These are phyloP conservation scores for Sanderia malayensis DNA, from an alignment of 30 jellyfish, hydroid and myxozoan species.

Conservation along the genomic window DNA sequence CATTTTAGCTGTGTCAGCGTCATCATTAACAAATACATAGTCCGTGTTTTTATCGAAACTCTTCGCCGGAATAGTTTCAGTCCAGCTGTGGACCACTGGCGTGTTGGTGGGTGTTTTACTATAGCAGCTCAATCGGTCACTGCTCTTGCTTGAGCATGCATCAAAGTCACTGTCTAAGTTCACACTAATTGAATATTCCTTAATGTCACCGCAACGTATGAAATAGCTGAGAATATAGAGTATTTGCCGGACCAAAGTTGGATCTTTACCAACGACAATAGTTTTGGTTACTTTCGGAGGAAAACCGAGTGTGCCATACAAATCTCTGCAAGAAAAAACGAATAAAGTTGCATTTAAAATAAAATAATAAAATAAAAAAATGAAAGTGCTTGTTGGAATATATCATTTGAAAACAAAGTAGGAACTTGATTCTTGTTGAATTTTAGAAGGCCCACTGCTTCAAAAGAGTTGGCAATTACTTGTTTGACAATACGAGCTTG, in stretches of 20 bases:
- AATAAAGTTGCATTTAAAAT: no score
- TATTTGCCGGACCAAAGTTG: conserved; percentile 67
- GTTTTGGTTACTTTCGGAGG: conserved; percentile 83
- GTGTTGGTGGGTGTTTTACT: conserved; percentile 71
- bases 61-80: neutral
- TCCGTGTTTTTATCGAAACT: neutral
- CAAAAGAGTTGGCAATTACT: no score
- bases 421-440: no score
- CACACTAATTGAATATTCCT: conserved; percentile 53
- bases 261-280: conserved; percentile 81
- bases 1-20: neutral
- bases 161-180: conserved; percentile 30
- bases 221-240: conserved; percentile 74
- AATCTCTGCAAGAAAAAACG: conserved; percentile 58
- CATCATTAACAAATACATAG: neutral
- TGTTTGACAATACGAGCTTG: no score
- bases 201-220: conserved; percentile 84
- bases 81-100: conserved; percentile 40
- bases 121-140: conserved; percentile 39
- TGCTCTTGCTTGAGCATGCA: conserved; percentile 11
- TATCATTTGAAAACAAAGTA: no score
- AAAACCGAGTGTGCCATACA: conserved; percentile 83
- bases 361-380: no score
- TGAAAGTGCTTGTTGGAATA: no score
- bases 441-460: no score